Percentiles rank a stretch among this genome's conserved stretches.
These are phyloP conservation scores for Pseudomyrmex cubaensis DNA, from an alignment of 1,140 invertebrate species.

Conservation along the genomic window DNA sequence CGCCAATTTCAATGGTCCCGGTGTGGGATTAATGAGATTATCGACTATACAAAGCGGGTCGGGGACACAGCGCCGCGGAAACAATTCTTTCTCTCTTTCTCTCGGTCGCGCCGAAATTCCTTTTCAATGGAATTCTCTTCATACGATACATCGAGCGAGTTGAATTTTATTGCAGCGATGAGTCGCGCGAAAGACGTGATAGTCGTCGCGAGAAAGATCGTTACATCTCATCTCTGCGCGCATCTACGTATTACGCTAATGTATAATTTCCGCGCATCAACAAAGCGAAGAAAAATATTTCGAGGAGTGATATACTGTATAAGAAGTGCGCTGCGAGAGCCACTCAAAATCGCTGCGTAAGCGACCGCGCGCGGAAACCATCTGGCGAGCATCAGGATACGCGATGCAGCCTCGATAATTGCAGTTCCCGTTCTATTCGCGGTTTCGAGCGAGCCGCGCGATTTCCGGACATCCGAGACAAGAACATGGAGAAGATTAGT, in stretches of 20 bases:
- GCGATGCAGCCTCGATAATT: conserved; percentile 52
- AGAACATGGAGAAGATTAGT: conserved; percentile 19
- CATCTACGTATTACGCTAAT: conserved; percentile 36
- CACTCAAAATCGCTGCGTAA: conserved; percentile 53
- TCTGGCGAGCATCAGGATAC: conserved; percentile 57
- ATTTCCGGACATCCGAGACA: conserved; percentile 24
- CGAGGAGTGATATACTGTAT: conserved; percentile 40
- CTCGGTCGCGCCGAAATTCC: conserved; percentile 46
- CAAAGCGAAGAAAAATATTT: conserved; percentile 57
- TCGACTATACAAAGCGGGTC: conserved; percentile 74
- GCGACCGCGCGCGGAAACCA: conserved; percentile 46
- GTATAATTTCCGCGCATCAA: conserved; percentile 27
- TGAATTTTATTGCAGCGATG: conserved; percentile 40
- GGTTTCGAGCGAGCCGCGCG: background rate
- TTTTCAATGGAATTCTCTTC: conserved; percentile 60
- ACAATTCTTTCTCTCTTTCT: conserved; percentile 17
- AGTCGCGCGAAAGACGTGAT: conserved; percentile 12
- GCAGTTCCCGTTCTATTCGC: conserved; percentile 26
- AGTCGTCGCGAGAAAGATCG: conserved; percentile 15
- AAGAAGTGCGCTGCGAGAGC: conserved; percentile 27
- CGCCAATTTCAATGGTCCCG: background rate
- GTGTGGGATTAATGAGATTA: conserved; percentile 63
- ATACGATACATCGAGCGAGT: conserved; percentile 42
- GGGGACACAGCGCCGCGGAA: conserved; percentile 73
- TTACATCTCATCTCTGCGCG: conserved; percentile 26